phyloP scores from a whole-genome alignment of 2,888 invertebrate genomes.

The Erebia epiphron region DNA sequence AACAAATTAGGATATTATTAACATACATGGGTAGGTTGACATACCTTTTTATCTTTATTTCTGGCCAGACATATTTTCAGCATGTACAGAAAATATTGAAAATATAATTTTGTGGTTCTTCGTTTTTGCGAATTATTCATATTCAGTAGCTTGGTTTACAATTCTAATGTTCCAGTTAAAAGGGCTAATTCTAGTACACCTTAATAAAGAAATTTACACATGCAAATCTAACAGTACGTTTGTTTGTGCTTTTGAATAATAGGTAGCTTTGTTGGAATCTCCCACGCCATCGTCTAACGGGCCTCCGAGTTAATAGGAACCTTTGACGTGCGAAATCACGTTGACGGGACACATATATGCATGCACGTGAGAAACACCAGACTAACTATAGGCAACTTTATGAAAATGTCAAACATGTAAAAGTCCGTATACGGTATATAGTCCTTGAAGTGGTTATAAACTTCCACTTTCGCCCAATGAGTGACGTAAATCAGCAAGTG shows the following conservation, averaged over 20 bases:
- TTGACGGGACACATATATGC: slow-evolving; percentile 49
- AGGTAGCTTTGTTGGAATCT: slow-evolving; percentile 61
- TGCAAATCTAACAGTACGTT: slow-evolving; percentile 30
- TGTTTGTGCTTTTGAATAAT: slow-evolving; percentile 34
- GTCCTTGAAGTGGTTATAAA: too few relatives aligned
- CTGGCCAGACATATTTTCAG: too few relatives aligned
- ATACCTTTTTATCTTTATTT: too few relatives aligned
- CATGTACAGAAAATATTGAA: too few relatives aligned
- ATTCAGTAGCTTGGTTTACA: neutral
- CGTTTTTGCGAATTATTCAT: neutral
- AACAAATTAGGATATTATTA: neutral
- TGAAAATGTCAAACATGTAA: slow-evolving; percentile 7
- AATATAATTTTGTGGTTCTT: neutral
- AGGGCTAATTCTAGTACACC: slow-evolving; percentile 17
- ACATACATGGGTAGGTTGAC: too few relatives aligned
- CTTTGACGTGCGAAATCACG: slow-evolving; percentile 60
- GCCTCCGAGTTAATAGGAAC: slow-evolving; percentile 49
- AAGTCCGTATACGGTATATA: neutral
- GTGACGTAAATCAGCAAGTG: too few relatives aligned
- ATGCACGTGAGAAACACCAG: slow-evolving; percentile 51
- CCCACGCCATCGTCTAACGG: slow-evolving; percentile 72
- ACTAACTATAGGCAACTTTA: neutral
- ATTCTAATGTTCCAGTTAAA: neutral
- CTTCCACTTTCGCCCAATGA: too few relatives aligned
- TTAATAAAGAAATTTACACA: slow-evolving; percentile 31